phyloP scores from a whole-genome alignment of 2,888 invertebrate species.

The Deroplatys truncata region DNA sequence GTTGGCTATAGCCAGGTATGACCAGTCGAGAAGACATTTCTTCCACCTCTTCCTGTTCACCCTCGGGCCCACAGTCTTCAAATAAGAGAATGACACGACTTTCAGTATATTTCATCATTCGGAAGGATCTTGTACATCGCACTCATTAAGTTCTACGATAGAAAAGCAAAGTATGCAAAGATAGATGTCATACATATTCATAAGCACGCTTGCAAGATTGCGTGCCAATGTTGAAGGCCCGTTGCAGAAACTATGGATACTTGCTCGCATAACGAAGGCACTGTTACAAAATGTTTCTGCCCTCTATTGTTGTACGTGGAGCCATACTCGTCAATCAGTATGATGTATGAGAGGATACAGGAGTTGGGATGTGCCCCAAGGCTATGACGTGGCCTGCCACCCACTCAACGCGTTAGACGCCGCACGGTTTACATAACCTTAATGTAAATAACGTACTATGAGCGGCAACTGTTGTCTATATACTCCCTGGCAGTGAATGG shows the following conservation, averaged over 20 bases:
- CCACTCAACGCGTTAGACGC: background rate
- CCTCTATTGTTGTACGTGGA: background rate
- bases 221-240: background rate
- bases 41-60: too few relatives aligned
- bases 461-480: background rate
- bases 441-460: background rate
- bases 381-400: background rate
- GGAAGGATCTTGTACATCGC: too few relatives aligned
- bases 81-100: too few relatives aligned
- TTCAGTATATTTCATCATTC: too few relatives aligned
- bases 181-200: too few relatives aligned
- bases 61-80: too few relatives aligned
- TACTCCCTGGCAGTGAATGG: background rate
- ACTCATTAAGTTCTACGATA: too few relatives aligned
- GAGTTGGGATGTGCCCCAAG: background rate
- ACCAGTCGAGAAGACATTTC: too few relatives aligned
- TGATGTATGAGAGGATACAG: background rate
- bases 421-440: background rate
- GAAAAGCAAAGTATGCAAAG: too few relatives aligned
- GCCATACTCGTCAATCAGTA: background rate
- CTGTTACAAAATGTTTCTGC: background rate
- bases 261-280: background rate
- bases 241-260: background rate
- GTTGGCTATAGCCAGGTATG: too few relatives aligned
- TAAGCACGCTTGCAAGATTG: too few relatives aligned